Evolutionary conservation across 2,888 invertebrate genomes (phyloP).

Genomic region (Platycheirus rosarum): DNA sequence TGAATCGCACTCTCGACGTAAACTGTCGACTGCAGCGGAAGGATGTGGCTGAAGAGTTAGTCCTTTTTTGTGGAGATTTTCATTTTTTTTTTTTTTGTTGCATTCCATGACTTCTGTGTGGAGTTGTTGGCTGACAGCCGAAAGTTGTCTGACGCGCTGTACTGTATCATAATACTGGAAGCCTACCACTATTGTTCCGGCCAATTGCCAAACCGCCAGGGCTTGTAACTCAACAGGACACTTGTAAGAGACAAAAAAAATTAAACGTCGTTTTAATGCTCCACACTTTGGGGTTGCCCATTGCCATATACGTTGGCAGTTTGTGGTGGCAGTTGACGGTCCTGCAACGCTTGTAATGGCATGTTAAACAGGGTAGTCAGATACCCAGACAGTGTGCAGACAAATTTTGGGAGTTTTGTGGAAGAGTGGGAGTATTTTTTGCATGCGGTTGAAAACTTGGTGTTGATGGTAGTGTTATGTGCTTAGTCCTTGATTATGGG

Average conservation of each 20-base stretch:
- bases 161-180: slow-evolving; percentile 61
- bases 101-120: slow-evolving; percentile 31
- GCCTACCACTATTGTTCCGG: slow-evolving; percentile 64
- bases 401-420: slow-evolving; percentile 33
- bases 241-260: slow-evolving; percentile 41
- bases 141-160: slow-evolving; percentile 44
- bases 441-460: slow-evolving; percentile 54
- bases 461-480: slow-evolving; percentile 61
- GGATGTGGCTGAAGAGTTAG: slow-evolving; percentile 66
- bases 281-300: slow-evolving; percentile 20
- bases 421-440: slow-evolving; percentile 14
- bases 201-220: slow-evolving; percentile 71
- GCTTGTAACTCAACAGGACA: slow-evolving; percentile 72
- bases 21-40: slow-evolving; percentile 47
- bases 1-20: slow-evolving; percentile 30
- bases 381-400: slow-evolving; percentile 50
- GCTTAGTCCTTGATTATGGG: slow-evolving; percentile 50
- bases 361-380: slow-evolving; percentile 69
- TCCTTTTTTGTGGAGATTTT: slow-evolving; percentile 33
- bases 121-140: slow-evolving; percentile 59
- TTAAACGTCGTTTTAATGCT: slow-evolving; percentile 58
- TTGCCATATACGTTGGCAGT: slow-evolving; percentile 29
- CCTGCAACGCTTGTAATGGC: slow-evolving; percentile 67
- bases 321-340: slow-evolving; percentile 58
- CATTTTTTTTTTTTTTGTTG: background rate